Conservation (phyloP, 2,797 vertebrate genomes). For the Acrocephalus scirpaceus region DNA sequence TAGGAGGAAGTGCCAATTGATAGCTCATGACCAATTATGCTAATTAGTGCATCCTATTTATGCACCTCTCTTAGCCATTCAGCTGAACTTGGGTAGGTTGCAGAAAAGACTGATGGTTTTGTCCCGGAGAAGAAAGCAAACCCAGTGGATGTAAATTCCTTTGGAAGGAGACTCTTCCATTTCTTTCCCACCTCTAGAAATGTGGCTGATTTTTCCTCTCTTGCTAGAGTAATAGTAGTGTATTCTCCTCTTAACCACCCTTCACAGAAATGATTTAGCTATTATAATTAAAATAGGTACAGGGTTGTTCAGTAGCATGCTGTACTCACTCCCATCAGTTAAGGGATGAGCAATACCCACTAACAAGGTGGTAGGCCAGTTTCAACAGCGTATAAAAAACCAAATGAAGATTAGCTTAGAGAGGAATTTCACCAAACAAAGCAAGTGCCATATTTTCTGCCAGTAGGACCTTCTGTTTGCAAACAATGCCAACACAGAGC, state of each 20-base stretch:
- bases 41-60: not conserved
- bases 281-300: constrained; percentile 45
- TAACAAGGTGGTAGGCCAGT: not conserved
- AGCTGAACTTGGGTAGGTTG: not conserved
- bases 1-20: not conserved
- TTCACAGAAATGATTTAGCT: not conserved
- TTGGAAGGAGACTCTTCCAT: constrained; percentile 26
- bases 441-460: constrained; percentile 19
- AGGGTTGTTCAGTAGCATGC: not conserved
- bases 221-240: not conserved
- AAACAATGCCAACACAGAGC: not conserved
- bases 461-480: constrained; percentile 49
- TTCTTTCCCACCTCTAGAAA: not conserved
- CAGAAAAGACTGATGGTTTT: not conserved
- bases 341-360: not conserved
- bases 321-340: constrained; percentile 33
- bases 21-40: not conserved
- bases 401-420: constrained; percentile 32
- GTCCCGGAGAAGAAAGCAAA: not conserved
- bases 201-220: constrained; percentile 25
- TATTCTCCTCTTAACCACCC: constrained; percentile 10
- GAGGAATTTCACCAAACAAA: constrained; percentile 38
- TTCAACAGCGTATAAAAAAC: constrained; percentile 43
- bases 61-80: not conserved
- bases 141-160: not conserved